Base-by-base conservation (phyloP, 1,140 invertebrate species). In the Nautilus pompilius region DNA sequence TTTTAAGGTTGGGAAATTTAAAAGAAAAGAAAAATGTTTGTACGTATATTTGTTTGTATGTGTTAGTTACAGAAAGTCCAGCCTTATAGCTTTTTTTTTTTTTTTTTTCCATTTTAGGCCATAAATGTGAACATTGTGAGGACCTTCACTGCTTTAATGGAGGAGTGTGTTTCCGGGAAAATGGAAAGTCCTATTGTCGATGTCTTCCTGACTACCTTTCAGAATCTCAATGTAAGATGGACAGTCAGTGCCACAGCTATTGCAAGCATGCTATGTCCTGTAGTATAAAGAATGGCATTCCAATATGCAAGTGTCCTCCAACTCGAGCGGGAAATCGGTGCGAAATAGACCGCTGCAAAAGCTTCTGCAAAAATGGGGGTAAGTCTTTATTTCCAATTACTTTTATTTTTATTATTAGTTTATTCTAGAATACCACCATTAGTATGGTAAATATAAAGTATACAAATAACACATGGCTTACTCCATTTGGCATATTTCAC, bases 41-140 rank as follows among this genome's bases (percentile, higher is more conserved):
- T 3, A n/a, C 3, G 60, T 22, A 45, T n/a, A 5, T 59, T 8
- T 59, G 13, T 41, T 17, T 59, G 24, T 8, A 5, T 45, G 28
- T 59, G 36, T 46, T 8, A 20, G n/a, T 3, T 8, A 26, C n/a
- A 32, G 22, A 33, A 60, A 26, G 24, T 15, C 32, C 13, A 49
- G 48, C 24, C 20, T 60, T n/a, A n/a, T 4, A n/a, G 46, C 10
- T 24, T 10, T 48, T 26, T 20, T 46, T 17, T 22, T n/a, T 28
- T 0, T 15, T 20, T 17, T 22, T 30, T 65, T 24, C 70, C 41
- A 28, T 65, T 70, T 58, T 28, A 65, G 70, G 72, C 74, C 6
- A 69, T 72, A 80, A 84, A 60, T 86, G 86, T 63, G 86, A 89
- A 80, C 84, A 86, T 4, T 91, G 89, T 74, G 74, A 80, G 1